Evolutionary conservation across 2,888 invertebrate genomes (phyloP).

Genomic region (Hybos culiciformis): DNA sequence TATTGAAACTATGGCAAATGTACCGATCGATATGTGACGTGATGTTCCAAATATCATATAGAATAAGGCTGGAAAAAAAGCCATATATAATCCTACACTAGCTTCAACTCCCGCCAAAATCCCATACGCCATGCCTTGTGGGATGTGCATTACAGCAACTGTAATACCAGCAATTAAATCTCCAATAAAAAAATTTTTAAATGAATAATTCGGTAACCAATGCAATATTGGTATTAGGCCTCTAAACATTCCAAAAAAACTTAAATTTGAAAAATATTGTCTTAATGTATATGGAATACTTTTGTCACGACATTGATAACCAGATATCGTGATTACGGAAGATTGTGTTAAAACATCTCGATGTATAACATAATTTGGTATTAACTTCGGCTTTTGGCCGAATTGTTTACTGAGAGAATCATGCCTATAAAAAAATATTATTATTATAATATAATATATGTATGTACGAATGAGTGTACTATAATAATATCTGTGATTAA

Average conservation of each 20-base stretch:
- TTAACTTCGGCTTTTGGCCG: constrained; percentile 21
- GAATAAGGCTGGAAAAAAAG: constrained; percentile 71
- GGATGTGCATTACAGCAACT: constrained; percentile 74
- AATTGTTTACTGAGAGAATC: neutral
- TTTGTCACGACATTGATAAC: constrained; percentile 30
- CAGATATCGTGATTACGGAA: constrained; percentile 29
- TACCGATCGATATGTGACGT: constrained; percentile 69
- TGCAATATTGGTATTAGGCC: constrained; percentile 41
- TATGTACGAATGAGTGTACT: too few species aligned
- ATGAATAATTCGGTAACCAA: constrained; percentile 50
- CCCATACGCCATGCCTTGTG: constrained; percentile 66
- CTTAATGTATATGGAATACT: constrained; percentile 23
- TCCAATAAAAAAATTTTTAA: constrained; percentile 44
- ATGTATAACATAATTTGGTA: constrained; percentile 28
- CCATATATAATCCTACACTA: constrained; percentile 61
- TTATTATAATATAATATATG: neutral
- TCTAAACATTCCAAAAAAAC: neutral
- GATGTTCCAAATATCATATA: constrained; percentile 76
- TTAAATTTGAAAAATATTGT: neutral
- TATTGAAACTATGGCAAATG: constrained; percentile 69
- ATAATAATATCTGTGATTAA: too few species aligned
- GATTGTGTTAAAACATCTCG: constrained; percentile 31
- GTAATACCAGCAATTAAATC: constrained; percentile 73
- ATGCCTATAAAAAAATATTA: neutral
- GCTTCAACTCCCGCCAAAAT: constrained; percentile 52